Conservation (phyloP, 2,888 invertebrate genomes). For the Odontocolon sp. region DNA sequence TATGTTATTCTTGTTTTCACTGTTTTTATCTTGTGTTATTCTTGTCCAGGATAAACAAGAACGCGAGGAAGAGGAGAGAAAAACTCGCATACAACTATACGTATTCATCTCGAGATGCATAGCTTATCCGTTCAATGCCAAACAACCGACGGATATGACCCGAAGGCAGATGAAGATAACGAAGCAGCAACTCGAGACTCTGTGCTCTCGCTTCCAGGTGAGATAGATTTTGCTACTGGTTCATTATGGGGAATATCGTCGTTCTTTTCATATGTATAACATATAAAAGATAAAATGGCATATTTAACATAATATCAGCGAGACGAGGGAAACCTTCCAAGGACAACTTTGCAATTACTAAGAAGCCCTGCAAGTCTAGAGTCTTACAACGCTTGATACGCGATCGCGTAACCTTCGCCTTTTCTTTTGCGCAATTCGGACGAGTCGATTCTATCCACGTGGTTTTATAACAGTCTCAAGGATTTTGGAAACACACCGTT, state of each 20-base stretch:
- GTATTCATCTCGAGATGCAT: conserved; percentile 99
- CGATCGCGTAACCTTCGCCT: conserved; percentile 67
- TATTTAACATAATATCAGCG: conserved; percentile 17
- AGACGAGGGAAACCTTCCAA: conserved; percentile 66
- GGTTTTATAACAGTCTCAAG: not conserved
- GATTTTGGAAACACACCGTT: not conserved
- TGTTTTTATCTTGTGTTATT: conserved; percentile 14
- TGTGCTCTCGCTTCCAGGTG: conserved; percentile 97
- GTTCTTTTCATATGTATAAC: not conserved
- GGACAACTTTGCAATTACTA: conserved; percentile 61
- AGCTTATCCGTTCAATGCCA: conserved; percentile 99
- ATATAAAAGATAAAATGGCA: not conserved
- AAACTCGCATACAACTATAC: conserved; percentile 96
- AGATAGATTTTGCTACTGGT: not conserved
- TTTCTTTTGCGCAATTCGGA: conserved; percentile 45
- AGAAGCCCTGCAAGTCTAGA: conserved; percentile 65
- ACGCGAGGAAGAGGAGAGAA: conserved; percentile 97
- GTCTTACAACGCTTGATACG: conserved; percentile 61
- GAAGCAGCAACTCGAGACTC: conserved; percentile 96
- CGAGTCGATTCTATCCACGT: conserved; percentile 25
- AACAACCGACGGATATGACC: conserved; percentile 99
- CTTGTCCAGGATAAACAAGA: conserved; percentile 92
- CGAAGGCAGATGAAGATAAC: conserved; percentile 97
- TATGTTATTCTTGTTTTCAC: conserved; percentile 5
- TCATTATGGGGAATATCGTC: not conserved